Percentiles rank a stretch among this genome's conserved stretches.
phyloP scores from a whole-genome alignment of 2,888 invertebrate genomes.

The Himalopsyche tibetana region DNA sequence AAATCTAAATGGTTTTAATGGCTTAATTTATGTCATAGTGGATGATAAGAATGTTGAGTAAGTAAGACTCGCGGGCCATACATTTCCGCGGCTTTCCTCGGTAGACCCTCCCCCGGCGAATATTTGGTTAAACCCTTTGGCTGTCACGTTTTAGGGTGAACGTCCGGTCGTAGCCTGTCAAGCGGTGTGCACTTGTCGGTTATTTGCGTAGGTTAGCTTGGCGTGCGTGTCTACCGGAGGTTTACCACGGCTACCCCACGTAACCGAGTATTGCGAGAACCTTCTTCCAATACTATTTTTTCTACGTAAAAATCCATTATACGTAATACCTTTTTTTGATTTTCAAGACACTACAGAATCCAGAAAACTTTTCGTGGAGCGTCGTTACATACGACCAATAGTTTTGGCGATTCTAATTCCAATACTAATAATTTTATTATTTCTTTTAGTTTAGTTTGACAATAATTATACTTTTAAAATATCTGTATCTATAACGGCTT shows the following conservation, averaged over 20 bases:
- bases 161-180: constrained; percentile 62
- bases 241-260: constrained; percentile 44
- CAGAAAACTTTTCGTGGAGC: too few species aligned
- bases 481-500: too few species aligned
- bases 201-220: constrained; percentile 32
- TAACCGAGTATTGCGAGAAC: neutral
- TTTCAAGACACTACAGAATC: too few species aligned
- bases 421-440: too few species aligned
- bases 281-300: neutral
- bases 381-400: too few species aligned
- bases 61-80: neutral
- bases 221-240: constrained; percentile 38
- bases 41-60: neutral
- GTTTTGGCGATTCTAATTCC: too few species aligned
- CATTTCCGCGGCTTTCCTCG: neutral
- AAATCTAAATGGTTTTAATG: too few species aligned
- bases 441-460: too few species aligned
- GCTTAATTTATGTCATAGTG: too few species aligned
- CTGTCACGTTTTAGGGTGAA: constrained; percentile 64
- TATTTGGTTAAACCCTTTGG: constrained; percentile 64
- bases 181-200: constrained; percentile 54
- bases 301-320: too few species aligned
- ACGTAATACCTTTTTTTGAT: too few species aligned
- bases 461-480: too few species aligned
- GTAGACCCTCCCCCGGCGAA: constrained; percentile 41